Conservation (phyloP, 2,797 vertebrate genomes). For the Chlorospingus flavigularis region DNA sequence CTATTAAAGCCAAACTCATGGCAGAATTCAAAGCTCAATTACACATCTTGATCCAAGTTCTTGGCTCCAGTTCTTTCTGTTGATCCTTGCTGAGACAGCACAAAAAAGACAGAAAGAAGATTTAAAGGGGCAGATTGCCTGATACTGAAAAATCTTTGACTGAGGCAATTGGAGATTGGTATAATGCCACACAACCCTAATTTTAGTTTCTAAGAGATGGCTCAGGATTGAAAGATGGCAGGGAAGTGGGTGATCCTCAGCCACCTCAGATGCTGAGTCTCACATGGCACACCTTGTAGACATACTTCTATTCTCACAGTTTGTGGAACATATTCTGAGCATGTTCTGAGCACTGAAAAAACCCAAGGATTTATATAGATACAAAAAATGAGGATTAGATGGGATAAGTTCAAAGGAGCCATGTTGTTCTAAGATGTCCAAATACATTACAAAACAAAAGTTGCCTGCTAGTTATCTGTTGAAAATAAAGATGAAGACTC, state of each 20-base stretch:
- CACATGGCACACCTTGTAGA: background rate
- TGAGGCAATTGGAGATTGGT: background rate
- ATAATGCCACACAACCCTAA: background rate
- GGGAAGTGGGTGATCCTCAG: background rate
- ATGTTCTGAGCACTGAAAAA: background rate
- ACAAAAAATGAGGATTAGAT: background rate
- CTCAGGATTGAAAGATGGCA: background rate
- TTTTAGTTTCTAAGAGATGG: background rate
- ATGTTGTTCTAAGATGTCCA: background rate
- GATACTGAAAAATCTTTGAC: background rate
- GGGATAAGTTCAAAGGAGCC: background rate
- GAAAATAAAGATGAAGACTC: background rate
- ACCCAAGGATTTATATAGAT: accelerated
- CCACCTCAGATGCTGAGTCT: background rate
- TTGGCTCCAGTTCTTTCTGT: constrained; percentile 26
- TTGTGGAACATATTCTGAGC: background rate
- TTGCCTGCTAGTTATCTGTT: background rate
- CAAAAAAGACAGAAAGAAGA: background rate
- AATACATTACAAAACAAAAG: background rate
- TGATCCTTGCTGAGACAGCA: constrained; percentile 24
- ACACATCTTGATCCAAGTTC: background rate
- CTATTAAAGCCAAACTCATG: background rate
- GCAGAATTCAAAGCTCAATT: constrained; percentile 20
- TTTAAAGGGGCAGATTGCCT: constrained; percentile 13
- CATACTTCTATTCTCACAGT: background rate